phyloP scores from a whole-genome alignment of 2,888 invertebrate genomes.

The Myopa tessellatipennis region DNA sequence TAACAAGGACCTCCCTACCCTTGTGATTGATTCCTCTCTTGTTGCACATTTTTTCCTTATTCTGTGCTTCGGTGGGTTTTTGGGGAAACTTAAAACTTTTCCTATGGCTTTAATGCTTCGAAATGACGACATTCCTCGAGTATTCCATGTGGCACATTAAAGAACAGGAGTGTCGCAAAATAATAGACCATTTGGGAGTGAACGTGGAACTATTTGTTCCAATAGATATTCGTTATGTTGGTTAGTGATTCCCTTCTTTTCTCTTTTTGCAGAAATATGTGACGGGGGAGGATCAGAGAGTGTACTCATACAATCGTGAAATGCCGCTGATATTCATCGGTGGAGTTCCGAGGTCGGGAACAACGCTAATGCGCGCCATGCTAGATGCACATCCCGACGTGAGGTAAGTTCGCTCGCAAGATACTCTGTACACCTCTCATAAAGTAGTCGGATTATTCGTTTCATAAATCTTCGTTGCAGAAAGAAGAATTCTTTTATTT shows the following conservation, averaged over 20 bases:
- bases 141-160: no score
- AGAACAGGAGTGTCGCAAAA: no score
- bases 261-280: constrained; percentile 72
- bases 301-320: constrained; percentile 82
- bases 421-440: neutral
- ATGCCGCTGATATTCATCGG: constrained; percentile 97
- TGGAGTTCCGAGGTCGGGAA: constrained; percentile 97
- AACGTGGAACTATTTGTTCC: neutral
- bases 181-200: neutral
- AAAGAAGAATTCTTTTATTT: no score
- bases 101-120: neutral
- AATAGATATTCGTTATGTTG: neutral
- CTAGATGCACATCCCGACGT: constrained; percentile 97
- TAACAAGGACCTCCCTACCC: neutral
- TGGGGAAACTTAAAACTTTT: no score
- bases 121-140: no score
- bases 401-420: constrained; percentile 71
- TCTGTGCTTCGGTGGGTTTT: neutral
- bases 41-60: neutral
- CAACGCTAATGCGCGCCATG: constrained; percentile 97
- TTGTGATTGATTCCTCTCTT: neutral
- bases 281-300: constrained; percentile 74
- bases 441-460: neutral
- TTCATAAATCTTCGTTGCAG: no score
- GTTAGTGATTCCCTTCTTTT: neutral